Conservation (phyloP, 2,797 vertebrate genomes). For the Chrosomus eos region DNA sequence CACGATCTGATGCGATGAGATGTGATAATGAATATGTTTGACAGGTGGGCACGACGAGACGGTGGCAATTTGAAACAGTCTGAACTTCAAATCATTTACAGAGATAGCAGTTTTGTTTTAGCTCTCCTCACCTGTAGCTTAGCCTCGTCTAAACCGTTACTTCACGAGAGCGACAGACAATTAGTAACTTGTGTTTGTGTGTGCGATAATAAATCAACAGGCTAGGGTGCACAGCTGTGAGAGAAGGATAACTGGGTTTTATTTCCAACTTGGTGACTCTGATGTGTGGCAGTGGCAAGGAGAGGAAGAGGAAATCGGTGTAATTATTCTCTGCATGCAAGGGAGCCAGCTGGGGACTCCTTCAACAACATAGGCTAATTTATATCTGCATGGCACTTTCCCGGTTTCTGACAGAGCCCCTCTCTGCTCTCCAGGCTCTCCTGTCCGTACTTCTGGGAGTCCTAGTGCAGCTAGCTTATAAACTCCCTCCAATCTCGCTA, state of each 20-base stretch:
- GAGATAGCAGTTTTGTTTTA: constrained; percentile 29
- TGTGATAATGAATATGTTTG: constrained; percentile 55
- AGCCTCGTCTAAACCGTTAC: constrained; percentile 1
- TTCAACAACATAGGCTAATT: constrained; percentile 63
- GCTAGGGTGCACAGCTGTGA: constrained; percentile 30
- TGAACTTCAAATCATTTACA: constrained; percentile 49
- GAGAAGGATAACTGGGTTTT: constrained; percentile 49
- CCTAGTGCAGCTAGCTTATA: constrained; percentile 34
- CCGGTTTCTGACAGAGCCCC: constrained; percentile 51
- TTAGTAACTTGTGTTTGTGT: constrained; percentile 37
- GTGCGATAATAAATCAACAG: constrained; percentile 31
- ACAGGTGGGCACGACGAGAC: constrained; percentile 47
- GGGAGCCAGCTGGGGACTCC: constrained; percentile 61
- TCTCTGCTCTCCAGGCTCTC: constrained; percentile 49
- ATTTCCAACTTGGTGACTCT: constrained; percentile 55
- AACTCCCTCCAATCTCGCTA: constrained; percentile 24
- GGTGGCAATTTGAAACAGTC: constrained; percentile 40
- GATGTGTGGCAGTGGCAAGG: constrained; percentile 49
- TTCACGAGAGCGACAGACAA: constrained; percentile 33
- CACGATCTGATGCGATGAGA: constrained; percentile 29
- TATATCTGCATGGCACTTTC: constrained; percentile 60
- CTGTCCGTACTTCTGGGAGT: constrained; percentile 35
- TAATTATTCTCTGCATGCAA: constrained; percentile 63
- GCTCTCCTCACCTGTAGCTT: constrained; percentile 15
- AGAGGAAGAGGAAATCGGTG: constrained; percentile 48